Conservation (phyloP, 1,140 invertebrate species). For the Halictus rubicundus region DNA sequence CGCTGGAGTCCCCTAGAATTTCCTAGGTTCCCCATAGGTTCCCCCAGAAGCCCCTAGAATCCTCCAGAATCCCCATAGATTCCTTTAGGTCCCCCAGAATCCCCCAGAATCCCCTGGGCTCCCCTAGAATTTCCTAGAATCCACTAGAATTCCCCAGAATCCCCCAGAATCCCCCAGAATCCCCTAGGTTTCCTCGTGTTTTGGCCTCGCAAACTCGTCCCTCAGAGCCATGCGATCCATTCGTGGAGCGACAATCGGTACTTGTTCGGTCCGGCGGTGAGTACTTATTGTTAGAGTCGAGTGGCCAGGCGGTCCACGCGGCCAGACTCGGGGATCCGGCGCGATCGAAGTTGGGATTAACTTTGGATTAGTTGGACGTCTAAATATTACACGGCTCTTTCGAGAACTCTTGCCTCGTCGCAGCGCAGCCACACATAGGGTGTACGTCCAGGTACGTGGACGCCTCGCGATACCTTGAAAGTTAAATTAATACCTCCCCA, state of each 20-base stretch:
- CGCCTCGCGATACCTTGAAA: background rate
- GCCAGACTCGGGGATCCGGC: background rate
- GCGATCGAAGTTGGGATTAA: conserved; percentile 17
- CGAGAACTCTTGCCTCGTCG: background rate
- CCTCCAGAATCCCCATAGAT: too few relatives aligned
- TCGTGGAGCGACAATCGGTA: conserved; percentile 52
- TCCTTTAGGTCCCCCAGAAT: too few relatives aligned
- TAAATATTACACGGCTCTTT: conserved; percentile 21
- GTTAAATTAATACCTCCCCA: background rate
- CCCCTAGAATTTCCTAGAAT: too few relatives aligned
- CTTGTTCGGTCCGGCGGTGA: background rate
- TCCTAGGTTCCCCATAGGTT: too few relatives aligned
- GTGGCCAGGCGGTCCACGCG: background rate
- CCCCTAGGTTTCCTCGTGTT: conserved; percentile 40
- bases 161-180: background rate
- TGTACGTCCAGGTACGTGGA: background rate
- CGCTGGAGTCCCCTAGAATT: too few relatives aligned
- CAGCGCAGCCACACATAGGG: background rate
- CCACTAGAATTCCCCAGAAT: too few relatives aligned
- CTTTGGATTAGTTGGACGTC: conserved; percentile 17
- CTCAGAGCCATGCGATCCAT: conserved; percentile 5
- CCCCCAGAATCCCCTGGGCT: background rate
- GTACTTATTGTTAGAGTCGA: background rate
- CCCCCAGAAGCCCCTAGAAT: too few relatives aligned
- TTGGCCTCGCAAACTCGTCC: conserved; percentile 23